Evolutionary conservation across 2,113 vertebrate species (phyloP).

Genomic region (Microcebus ravelobensis): DNA sequence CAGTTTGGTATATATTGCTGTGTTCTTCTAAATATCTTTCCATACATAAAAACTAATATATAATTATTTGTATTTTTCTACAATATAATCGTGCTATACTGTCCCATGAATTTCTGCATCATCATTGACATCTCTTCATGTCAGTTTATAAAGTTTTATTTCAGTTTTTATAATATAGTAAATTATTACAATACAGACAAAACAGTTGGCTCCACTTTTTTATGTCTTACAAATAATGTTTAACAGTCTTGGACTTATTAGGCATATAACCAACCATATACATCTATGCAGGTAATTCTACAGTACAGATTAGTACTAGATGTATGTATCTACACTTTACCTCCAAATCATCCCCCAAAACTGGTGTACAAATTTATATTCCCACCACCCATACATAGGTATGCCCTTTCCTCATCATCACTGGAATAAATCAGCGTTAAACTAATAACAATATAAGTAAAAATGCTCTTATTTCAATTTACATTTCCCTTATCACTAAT

Average conservation of each 20-base stretch:
- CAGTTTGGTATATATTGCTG: not conserved
- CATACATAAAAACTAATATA: slow-evolving; percentile 52
- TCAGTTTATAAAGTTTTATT: slow-evolving; percentile 30
- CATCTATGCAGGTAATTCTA: not conserved
- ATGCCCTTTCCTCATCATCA: not conserved
- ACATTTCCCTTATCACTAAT: not conserved
- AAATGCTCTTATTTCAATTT: not conserved
- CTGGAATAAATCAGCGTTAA: slow-evolving; percentile 7
- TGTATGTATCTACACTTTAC: not conserved
- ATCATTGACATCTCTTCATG: slow-evolving; percentile 19
- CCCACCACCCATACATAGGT: not conserved
- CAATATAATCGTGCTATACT: slow-evolving; percentile 42
- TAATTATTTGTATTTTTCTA: slow-evolving; percentile 34
- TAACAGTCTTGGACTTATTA: not conserved
- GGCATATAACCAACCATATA: not conserved
- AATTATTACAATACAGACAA: slow-evolving; percentile 35
- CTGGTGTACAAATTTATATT: not conserved
- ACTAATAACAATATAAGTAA: not conserved
- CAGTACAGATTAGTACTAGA: not conserved
- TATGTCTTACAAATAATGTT: not conserved
- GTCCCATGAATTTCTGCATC: slow-evolving; percentile 30
- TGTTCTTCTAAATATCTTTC: slow-evolving; percentile 49
- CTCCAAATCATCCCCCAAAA: slow-evolving; percentile 3
- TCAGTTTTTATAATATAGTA: not conserved
- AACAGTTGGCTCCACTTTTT: not conserved